These are phyloP conservation scores for Meriones unguiculatus DNA, from an alignment of 2,113 vertebrate species.

Conservation along the genomic window DNA sequence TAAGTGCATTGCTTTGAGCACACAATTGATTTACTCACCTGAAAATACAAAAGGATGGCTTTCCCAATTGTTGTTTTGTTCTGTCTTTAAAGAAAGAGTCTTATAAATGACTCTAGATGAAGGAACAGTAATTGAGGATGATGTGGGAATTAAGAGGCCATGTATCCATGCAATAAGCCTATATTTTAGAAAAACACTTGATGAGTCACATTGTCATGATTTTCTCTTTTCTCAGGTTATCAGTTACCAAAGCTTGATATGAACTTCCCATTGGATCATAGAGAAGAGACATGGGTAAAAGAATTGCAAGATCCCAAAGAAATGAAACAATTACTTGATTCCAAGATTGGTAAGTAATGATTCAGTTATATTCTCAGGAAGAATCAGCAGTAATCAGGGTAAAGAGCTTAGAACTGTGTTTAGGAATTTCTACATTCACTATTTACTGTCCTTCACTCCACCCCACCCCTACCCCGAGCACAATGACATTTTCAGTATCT, in stretches of 20 bases:
- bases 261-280: constrained; percentile 76
- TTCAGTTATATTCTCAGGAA: not conserved
- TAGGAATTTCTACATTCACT: not conserved
- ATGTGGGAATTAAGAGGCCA: not conserved
- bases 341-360: constrained; percentile 77
- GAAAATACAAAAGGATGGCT: not conserved
- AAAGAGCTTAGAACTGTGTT: constrained; percentile 11
- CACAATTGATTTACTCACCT: constrained; percentile 11
- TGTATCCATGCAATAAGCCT: constrained; percentile 4
- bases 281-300: constrained; percentile 80
- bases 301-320: constrained; percentile 81
- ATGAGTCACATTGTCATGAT: constrained; percentile 47
- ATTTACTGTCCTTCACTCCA: not conserved
- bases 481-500: constrained; percentile 49
- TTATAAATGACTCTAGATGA: constrained; percentile 15
- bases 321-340: constrained; percentile 78
- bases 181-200: not conserved
- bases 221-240: constrained; percentile 73
- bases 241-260: constrained; percentile 78
- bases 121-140: not conserved
- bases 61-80: not conserved
- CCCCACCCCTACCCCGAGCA: not conserved
- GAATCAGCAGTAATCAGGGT: not conserved
- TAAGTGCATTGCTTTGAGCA: constrained; percentile 32
- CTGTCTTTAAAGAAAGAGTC: not conserved